Evolutionary conservation across 2,888 invertebrate species (phyloP).

Genomic region (Hyposoter didymator): DNA sequence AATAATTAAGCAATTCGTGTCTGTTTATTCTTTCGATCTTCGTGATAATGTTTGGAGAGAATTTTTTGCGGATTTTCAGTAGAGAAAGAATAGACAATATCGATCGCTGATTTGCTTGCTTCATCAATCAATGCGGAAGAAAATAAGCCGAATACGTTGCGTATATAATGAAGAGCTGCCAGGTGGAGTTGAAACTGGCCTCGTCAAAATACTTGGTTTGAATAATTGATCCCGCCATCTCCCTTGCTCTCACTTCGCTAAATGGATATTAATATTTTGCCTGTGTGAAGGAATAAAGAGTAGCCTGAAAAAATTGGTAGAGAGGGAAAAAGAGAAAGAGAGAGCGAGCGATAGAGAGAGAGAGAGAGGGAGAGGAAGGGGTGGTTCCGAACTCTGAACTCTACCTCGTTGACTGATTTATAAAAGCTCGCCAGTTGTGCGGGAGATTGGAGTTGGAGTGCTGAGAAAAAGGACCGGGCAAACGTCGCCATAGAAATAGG

Average conservation of each 20-base stretch:
- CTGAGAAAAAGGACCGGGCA: conserved; percentile 56
- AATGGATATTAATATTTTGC: conserved; percentile 65
- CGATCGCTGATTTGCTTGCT: not conserved
- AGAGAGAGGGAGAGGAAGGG: conserved; percentile 9
- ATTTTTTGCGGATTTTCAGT: not conserved
- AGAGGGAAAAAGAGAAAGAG: conserved; percentile 11
- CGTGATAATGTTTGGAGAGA: not conserved
- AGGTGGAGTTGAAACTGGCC: conserved; percentile 46
- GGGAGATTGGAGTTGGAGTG: conserved; percentile 52
- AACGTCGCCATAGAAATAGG: conserved; percentile 47
- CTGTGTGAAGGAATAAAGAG: conserved; percentile 49
- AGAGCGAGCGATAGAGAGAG: conserved; percentile 1
- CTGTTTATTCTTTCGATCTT: not conserved
- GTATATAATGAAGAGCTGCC: conserved; percentile 23
- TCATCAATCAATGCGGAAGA: not conserved
- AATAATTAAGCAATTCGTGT: not conserved
- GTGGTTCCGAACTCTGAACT: conserved; percentile 42
- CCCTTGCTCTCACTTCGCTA: conserved; percentile 30
- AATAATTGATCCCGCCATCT: conserved; percentile 54
- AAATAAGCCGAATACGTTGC: not conserved
- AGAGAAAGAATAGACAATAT: not conserved
- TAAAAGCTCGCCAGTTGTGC: conserved; percentile 61
- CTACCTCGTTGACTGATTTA: conserved; percentile 63
- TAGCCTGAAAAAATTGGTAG: conserved; percentile 7
- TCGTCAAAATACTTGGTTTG: conserved; percentile 61